Percentiles rank a stretch among this genome's conserved stretches.
These are phyloP conservation scores for Eleginops maclovinus DNA, from an alignment of 2,113 vertebrate species.

Conservation along the genomic window DNA sequence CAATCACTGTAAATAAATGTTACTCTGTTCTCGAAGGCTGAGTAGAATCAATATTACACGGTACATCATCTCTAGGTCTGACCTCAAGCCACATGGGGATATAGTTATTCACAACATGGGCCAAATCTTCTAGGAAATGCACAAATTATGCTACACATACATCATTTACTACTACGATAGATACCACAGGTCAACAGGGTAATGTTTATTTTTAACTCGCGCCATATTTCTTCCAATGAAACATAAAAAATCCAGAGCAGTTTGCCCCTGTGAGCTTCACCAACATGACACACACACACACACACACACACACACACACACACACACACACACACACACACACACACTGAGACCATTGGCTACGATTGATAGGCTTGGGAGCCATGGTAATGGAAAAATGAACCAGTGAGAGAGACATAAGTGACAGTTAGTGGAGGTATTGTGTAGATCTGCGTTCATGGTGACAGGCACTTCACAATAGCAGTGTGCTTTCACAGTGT, in stretches of 20 bases:
- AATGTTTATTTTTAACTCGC: no score
- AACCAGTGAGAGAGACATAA: constrained; percentile 48
- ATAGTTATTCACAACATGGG: background rate
- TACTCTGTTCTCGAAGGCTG: background rate
- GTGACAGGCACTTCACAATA: constrained; percentile 38
- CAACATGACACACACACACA: background rate
- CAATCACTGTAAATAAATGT: background rate
- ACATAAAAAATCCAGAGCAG: no score
- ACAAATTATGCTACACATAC: background rate
- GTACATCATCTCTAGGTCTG: background rate
- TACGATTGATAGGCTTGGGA: constrained; percentile 56
- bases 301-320: background rate
- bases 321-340: background rate
- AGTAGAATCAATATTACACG: background rate
- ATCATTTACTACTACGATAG: no score
- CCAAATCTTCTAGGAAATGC: background rate
- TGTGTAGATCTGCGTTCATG: constrained; percentile 30
- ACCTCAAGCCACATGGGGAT: background rate
- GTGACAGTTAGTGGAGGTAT: constrained; percentile 37
- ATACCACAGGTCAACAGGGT: no score
- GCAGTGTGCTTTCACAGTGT: constrained; percentile 38
- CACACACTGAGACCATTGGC: constrained; percentile 31
- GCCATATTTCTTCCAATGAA: no score
- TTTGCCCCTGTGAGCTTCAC: constrained; percentile 1
- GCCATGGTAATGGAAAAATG: constrained; percentile 62